phyloP scores from a whole-genome alignment of 2,113 vertebrate genomes.

The Pelecanus crispus region DNA sequence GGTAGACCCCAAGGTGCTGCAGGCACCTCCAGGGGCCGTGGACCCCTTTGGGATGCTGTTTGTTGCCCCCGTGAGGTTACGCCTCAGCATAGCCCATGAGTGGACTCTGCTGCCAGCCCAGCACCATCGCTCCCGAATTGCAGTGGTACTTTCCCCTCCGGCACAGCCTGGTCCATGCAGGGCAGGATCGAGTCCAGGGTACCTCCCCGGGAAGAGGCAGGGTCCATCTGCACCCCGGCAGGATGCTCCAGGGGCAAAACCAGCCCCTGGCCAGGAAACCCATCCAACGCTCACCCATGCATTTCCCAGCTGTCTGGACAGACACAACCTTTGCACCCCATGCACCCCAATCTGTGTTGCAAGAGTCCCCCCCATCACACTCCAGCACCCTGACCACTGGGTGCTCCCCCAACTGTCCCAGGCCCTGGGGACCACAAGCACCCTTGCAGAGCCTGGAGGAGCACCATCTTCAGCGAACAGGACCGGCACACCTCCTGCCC shows the following conservation, averaged over 20 bases:
- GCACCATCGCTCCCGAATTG: neutral
- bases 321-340: neutral
- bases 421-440: neutral
- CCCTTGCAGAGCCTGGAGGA: neutral
- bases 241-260: neutral
- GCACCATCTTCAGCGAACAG: rapidly evolving
- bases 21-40: neutral
- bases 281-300: rapidly evolving
- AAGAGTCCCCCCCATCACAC: neutral
- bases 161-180: rapidly evolving
- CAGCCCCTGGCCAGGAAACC: neutral
- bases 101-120: neutral
- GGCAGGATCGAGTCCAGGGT: neutral
- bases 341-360: rapidly evolving
- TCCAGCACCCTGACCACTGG: neutral
- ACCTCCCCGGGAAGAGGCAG: neutral
- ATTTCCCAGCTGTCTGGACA: neutral
- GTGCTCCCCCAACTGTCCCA: neutral
- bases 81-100: rapidly evolving
- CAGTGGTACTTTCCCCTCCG: neutral
- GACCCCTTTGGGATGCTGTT: neutral
- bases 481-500: neutral
- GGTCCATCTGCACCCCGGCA: neutral
- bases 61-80: neutral
- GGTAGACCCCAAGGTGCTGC: neutral